Percentiles rank a stretch among this genome's conserved stretches.
phyloP scores from a whole-genome alignment of 2,888 invertebrate genomes.

The Dynastes grantii region DNA sequence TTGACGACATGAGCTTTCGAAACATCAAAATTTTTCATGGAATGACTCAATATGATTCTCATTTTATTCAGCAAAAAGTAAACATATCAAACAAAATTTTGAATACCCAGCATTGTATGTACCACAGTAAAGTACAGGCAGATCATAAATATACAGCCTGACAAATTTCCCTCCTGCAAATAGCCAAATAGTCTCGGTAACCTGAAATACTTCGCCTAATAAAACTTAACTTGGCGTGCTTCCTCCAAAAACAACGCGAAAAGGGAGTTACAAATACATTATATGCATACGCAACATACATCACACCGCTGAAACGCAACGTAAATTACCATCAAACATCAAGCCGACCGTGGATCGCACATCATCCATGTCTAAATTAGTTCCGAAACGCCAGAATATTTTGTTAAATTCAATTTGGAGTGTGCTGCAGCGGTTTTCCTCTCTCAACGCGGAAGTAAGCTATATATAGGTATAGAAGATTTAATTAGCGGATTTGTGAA shows the following conservation, averaged over 20 bases:
- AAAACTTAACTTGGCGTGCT: constrained; percentile 14
- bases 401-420: constrained; percentile 29
- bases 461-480: neutral
- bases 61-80: too few species aligned
- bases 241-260: constrained; percentile 17
- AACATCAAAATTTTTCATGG: too few species aligned
- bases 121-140: too few species aligned
- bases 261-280: neutral
- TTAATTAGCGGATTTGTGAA: constrained; percentile 26
- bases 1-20: too few species aligned
- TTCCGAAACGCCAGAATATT: constrained; percentile 31
- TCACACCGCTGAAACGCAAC: constrained; percentile 3
- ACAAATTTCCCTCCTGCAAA: too few species aligned
- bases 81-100: too few species aligned
- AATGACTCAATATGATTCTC: too few species aligned
- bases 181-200: neutral
- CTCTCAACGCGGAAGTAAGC: neutral
- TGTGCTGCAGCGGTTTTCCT: neutral
- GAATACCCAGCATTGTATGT: too few species aligned
- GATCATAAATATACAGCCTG: too few species aligned
- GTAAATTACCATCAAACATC: constrained; percentile 35
- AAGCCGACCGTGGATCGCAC: constrained; percentile 15
- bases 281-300: neutral
- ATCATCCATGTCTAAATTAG: constrained; percentile 36
- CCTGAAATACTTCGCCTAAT: constrained; percentile 23